phyloP scores from a whole-genome alignment of 2,888 invertebrate species.

The Pyralis farinalis region DNA sequence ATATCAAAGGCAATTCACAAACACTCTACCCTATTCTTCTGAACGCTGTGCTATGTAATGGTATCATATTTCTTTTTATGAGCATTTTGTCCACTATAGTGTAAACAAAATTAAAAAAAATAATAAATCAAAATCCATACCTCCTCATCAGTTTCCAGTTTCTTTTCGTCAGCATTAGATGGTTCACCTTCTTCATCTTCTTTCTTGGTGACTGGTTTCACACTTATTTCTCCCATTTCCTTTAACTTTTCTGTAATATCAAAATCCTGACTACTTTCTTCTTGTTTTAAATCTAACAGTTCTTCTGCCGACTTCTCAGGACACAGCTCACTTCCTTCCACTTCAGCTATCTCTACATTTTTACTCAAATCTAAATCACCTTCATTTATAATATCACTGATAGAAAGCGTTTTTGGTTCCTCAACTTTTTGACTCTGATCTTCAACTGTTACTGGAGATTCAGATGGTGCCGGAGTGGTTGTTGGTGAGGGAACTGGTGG shows the following conservation, averaged over 20 bases:
- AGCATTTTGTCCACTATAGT: too few species aligned
- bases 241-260: conserved; percentile 83
- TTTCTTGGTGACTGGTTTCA: conserved; percentile 57
- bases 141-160: conserved; percentile 66
- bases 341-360: conserved; percentile 73
- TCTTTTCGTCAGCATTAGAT: conserved; percentile 42
- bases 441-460: background rate
- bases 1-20: too few species aligned
- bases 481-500: conserved; percentile 19
- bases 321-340: conserved; percentile 68
- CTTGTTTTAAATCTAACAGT: conserved; percentile 60
- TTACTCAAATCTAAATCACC: conserved; percentile 69
- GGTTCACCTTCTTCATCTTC: conserved; percentile 41
- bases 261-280: conserved; percentile 73
- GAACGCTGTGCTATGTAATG: too few species aligned
- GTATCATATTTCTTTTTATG: too few species aligned
- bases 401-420: conserved; percentile 67
- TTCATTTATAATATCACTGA: conserved; percentile 73
- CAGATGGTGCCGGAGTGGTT: background rate
- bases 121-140: conserved; percentile 33
- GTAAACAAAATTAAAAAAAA: background rate
- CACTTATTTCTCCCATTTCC: conserved; percentile 82
- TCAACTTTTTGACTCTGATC: conserved; percentile 17
- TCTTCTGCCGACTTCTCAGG: conserved; percentile 64
- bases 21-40: too few species aligned